phyloP scores from a whole-genome alignment of 2,113 vertebrate species.

The Austrofundulus limnaeus region DNA sequence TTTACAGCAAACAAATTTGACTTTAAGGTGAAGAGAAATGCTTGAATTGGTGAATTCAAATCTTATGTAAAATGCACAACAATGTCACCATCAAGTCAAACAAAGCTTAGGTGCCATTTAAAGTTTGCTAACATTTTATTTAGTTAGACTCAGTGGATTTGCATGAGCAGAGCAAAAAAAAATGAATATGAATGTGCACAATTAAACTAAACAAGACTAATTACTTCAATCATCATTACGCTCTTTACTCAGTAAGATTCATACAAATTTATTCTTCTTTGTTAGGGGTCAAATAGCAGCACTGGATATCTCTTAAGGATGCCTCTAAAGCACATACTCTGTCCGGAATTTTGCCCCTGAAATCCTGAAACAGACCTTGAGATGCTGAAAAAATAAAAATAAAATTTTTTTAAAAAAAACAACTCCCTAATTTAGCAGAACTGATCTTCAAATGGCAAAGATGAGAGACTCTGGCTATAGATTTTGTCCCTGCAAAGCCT shows the following conservation, averaged over 20 bases:
- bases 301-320: too few relatives aligned
- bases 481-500: too few relatives aligned
- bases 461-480: too few relatives aligned
- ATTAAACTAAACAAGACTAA: slow-evolving; percentile 62
- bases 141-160: slow-evolving; percentile 26
- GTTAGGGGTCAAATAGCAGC: too few relatives aligned
- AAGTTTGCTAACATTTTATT: slow-evolving; percentile 41
- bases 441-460: too few relatives aligned
- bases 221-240: slow-evolving; percentile 49
- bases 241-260: slow-evolving; percentile 27
- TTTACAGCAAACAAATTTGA: not conserved
- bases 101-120: slow-evolving; percentile 35
- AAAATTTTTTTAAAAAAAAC: too few relatives aligned
- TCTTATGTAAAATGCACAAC: slow-evolving; percentile 15
- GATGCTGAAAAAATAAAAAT: too few relatives aligned
- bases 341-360: too few relatives aligned
- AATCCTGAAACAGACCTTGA: too few relatives aligned
- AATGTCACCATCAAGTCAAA: slow-evolving; percentile 29
- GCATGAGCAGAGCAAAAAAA: slow-evolving; percentile 56
- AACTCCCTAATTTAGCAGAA: too few relatives aligned
- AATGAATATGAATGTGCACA: slow-evolving; percentile 48
- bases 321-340: too few relatives aligned
- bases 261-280: too few relatives aligned
- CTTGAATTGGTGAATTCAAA: not conserved
- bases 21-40: not conserved